Base-by-base conservation (phyloP, 2,797 vertebrate species). In the Takifugu ocellatus region DNA sequence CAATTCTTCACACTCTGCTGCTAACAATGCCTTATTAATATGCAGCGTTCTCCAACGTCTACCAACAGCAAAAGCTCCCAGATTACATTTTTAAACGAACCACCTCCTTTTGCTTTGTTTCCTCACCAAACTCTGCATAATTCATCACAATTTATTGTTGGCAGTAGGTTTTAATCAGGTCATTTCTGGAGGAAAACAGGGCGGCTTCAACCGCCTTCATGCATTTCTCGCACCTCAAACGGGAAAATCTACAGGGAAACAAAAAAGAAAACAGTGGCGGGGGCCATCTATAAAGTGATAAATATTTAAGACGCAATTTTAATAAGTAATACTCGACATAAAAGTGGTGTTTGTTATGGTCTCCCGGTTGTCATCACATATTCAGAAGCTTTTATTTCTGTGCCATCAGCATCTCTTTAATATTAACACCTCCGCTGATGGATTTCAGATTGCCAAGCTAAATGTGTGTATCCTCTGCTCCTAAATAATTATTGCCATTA, bases 261-360 rank as follows among this genome's bases (percentile, higher is more conserved):
- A 82, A 85, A 83, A 68, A 82, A 75, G 64, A 63, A 84, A 84
- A 85, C 78, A 74, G 61, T 83, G 86, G 85, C 78, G 86, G 76
- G 68, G 78, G 74, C 83, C 83, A 85, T 90, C 88, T 84, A 90
- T 87, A 83, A 84, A 59, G 79, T 68, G 75, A 88, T 90, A 84
- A 88, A 90, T 91, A 91, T 91, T 92, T 91, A 87, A 91, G 79
- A 83, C 72, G 70, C 68, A 65, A 68, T 91, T 88, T 92, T 90
- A 91, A 91, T 91, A 90, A 90, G 77, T 91, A 83, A 91, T 90
- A 83, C 70, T 83, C 78, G 56, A 84, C 87, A 90, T 90, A 83
- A 89, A 90, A 84, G 81, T 79, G 70, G 69, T 82, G 86, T 85
- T 89, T 91, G 84, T 86, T 88, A 77, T 78, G 74, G 83, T 74